phyloP scores from a whole-genome alignment of 1,140 invertebrate genomes.

The Drosophila gunungcola region DNA sequence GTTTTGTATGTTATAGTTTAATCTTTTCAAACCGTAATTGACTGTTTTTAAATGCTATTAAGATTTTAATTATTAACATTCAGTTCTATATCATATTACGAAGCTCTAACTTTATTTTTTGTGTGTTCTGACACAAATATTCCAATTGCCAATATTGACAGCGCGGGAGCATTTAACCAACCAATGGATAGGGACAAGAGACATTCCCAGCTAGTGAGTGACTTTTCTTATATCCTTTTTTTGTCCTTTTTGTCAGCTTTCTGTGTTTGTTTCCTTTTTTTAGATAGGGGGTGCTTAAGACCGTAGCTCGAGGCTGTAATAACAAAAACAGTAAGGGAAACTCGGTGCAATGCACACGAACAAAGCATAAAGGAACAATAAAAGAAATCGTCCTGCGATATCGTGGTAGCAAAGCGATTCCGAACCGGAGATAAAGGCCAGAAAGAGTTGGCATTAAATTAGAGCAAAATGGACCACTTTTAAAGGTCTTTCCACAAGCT shows the following conservation, averaged over 20 bases:
- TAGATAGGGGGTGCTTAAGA: conserved; percentile 5
- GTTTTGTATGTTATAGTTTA: no score
- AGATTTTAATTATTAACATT: no score
- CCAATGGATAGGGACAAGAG: conserved; percentile 33
- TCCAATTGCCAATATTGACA: conserved; percentile 73
- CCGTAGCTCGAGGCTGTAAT: conserved; percentile 66
- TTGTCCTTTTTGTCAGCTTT: conserved; percentile 10
- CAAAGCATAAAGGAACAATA: conserved; percentile 47
- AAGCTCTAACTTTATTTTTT: background rate
- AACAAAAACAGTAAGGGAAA: conserved; percentile 76
- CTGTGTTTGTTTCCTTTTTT: conserved; percentile 7
- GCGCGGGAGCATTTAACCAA: conserved; percentile 70
- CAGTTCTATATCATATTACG: no score
- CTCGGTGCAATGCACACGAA: conserved; percentile 62
- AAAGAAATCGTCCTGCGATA: conserved; percentile 69
- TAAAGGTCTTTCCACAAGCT: conserved; percentile 35
- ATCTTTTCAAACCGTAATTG: no score
- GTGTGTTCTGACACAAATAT: conserved; percentile 18
- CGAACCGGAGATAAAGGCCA: conserved; percentile 33
- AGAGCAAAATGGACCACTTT: conserved; percentile 56
- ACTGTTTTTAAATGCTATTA: background rate
- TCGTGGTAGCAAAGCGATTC: conserved; percentile 51
- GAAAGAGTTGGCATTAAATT: conserved; percentile 74
- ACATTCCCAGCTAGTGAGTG: conserved; percentile 38
- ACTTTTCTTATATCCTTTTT: conserved; percentile 55